Evolutionary conservation across 2,113 vertebrate genomes (phyloP).

Genomic region (Xenopus borealis): DNA sequence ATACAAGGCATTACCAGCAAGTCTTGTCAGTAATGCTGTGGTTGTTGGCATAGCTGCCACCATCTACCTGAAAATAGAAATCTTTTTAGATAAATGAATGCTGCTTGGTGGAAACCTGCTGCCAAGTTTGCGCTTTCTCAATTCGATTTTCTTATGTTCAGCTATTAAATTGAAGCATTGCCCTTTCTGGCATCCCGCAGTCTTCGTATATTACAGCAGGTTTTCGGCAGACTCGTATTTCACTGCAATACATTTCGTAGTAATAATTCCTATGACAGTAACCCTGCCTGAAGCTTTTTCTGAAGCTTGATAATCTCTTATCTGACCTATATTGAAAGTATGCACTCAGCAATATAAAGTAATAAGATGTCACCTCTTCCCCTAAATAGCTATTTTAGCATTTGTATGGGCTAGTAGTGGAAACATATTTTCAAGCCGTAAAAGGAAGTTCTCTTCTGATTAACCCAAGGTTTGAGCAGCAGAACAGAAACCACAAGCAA

Average conservation of each 20-base stretch:
- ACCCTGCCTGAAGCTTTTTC: not conserved
- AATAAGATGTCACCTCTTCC: constrained; percentile 9
- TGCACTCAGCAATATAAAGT: not conserved
- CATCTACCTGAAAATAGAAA: not conserved
- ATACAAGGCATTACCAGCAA: too few species aligned
- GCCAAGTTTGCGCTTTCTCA: not conserved
- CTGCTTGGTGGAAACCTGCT: too few species aligned
- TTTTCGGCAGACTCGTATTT: constrained; percentile 15
- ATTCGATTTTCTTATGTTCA: constrained; percentile 11
- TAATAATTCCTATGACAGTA: not conserved
- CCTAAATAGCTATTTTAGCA: not conserved
- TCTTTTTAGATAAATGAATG: not conserved
- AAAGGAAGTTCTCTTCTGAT: not conserved
- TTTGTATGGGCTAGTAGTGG: not conserved
- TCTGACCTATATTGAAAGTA: constrained; percentile 6
- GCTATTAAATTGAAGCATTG: constrained; percentile 56
- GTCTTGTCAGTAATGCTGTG: not conserved
- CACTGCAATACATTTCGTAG: constrained; percentile 12
- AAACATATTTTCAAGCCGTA: not conserved
- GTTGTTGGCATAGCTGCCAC: not conserved
- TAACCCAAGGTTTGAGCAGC: too few species aligned
- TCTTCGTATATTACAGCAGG: constrained; percentile 37
- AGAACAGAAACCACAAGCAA: too few species aligned
- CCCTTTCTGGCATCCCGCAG: constrained; percentile 23
- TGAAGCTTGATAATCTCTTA: not conserved